A percentile compares a stretch with the other conserved stretches of the same genome.
phyloP scores from a whole-genome alignment of 2,113 vertebrate genomes.

The Gasterosteus nipponicus region DNA sequence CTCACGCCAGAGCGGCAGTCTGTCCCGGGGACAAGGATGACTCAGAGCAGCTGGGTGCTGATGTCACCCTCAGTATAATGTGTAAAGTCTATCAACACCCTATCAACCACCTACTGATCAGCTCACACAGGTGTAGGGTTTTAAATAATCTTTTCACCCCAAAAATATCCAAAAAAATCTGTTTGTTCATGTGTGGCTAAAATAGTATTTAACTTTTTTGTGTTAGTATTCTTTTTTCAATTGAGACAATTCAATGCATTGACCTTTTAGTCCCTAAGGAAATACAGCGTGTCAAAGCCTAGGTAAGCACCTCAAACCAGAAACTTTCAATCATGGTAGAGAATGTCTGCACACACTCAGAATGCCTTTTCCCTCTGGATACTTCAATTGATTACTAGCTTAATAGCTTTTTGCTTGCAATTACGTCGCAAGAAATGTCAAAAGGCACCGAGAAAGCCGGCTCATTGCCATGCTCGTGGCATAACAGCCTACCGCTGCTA shows the following conservation, averaged over 20 bases:
- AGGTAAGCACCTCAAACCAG: constrained; percentile 64
- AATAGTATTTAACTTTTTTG: constrained; percentile 12
- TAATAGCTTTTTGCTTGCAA: constrained; percentile 76
- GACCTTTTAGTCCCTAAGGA: constrained; percentile 56
- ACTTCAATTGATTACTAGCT: constrained; percentile 74
- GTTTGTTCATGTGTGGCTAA: not conserved
- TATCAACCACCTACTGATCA: constrained; percentile 23
- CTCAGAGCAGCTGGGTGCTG: constrained; percentile 63
- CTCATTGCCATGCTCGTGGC: constrained; percentile 73
- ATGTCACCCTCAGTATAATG: constrained; percentile 64
- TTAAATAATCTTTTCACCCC: not conserved
- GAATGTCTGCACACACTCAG: constrained; percentile 50
- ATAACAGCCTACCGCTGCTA: constrained; percentile 56
- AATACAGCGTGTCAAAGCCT: constrained; percentile 52
- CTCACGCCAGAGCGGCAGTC: constrained; percentile 48
- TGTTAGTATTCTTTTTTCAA: constrained; percentile 28
- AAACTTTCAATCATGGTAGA: constrained; percentile 69
- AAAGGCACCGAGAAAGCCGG: constrained; percentile 67
- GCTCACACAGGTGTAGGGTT: not conserved
- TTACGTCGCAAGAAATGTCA: constrained; percentile 74
- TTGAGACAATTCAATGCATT: constrained; percentile 56
- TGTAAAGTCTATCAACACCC: constrained; percentile 37
- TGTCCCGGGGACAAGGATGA: constrained; percentile 52
- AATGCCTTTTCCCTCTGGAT: constrained; percentile 63
- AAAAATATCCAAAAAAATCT: constrained; percentile 1